Evolutionary conservation across 2,888 invertebrate species (phyloP).

Genomic region (Pterostichus madidus): DNA sequence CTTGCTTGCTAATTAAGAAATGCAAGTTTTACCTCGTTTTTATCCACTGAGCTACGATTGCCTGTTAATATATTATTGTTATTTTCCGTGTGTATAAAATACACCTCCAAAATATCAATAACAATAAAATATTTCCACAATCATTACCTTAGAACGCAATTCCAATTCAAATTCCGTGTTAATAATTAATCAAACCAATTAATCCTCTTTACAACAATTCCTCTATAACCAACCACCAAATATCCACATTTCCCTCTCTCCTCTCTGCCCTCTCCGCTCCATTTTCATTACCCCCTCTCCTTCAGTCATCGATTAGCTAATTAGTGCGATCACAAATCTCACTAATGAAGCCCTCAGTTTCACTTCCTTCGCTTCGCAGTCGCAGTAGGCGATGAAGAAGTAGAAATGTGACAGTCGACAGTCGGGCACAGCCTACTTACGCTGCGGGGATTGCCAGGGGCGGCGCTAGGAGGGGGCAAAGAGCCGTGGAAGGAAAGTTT

Average conservation of each 20-base stretch:
- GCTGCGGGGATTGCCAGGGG: not conserved
- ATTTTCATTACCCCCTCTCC: slow-evolving; percentile 2
- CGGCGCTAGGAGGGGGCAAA: not conserved
- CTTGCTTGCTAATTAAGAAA: too few species aligned
- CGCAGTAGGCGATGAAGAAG: slow-evolving; percentile 45
- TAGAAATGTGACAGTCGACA: slow-evolving; percentile 37
- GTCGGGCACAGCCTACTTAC: slow-evolving; percentile 4
- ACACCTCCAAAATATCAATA: too few species aligned
- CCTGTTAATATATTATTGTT: too few species aligned
- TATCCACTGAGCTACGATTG: too few species aligned
- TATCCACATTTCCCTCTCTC: not conserved
- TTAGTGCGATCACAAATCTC: slow-evolving; percentile 57
- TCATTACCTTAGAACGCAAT: too few species aligned
- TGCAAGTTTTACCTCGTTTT: too few species aligned
- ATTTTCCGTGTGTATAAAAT: too few species aligned
- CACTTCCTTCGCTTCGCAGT: slow-evolving; percentile 8
- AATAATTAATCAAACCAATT: slow-evolving; percentile 1
- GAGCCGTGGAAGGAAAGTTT: slow-evolving; percentile 28
- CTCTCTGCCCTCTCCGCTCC: not conserved
- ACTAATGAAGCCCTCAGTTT: slow-evolving; percentile 54
- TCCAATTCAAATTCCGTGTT: too few species aligned
- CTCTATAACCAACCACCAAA: not conserved
- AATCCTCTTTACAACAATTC: not conserved
- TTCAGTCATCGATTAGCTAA: slow-evolving; percentile 41
- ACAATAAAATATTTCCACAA: too few species aligned